phyloP scores from a whole-genome alignment of 2,888 invertebrate species.

The Tipula unca region DNA sequence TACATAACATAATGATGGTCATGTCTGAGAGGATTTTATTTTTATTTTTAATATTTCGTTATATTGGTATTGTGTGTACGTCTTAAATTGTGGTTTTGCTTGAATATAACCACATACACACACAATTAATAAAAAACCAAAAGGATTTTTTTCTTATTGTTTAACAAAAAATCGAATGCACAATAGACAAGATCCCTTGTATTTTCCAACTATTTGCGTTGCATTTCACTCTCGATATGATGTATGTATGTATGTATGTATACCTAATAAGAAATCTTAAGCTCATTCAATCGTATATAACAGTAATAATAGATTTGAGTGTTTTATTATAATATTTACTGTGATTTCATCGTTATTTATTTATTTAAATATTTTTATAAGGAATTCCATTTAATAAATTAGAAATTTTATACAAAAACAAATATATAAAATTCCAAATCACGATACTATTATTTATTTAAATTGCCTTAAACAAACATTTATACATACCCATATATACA shows the following conservation, averaged over 20 bases:
- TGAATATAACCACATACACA: background rate
- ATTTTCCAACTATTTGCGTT: background rate
- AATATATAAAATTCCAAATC: background rate
- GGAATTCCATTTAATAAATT: background rate
- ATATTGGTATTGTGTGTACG: background rate
- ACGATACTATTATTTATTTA: background rate
- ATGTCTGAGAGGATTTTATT: background rate
- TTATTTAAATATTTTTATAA: background rate
- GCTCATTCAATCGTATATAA: background rate
- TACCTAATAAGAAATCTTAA: background rate
- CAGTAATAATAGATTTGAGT: background rate
- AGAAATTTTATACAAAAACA: background rate
- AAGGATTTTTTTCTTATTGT: background rate
- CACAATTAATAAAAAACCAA: background rate
- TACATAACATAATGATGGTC: background rate
- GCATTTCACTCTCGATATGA: background rate
- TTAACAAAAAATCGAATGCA: background rate
- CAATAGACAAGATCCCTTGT: background rate
- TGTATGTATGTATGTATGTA: background rate
- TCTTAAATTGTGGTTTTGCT: background rate
- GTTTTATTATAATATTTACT: background rate
- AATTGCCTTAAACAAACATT: background rate
- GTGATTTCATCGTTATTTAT: background rate
- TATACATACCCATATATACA: background rate
- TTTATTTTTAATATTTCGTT: background rate